phyloP scores from a whole-genome alignment of 2,113 vertebrate species.

The Eira barbara region DNA sequence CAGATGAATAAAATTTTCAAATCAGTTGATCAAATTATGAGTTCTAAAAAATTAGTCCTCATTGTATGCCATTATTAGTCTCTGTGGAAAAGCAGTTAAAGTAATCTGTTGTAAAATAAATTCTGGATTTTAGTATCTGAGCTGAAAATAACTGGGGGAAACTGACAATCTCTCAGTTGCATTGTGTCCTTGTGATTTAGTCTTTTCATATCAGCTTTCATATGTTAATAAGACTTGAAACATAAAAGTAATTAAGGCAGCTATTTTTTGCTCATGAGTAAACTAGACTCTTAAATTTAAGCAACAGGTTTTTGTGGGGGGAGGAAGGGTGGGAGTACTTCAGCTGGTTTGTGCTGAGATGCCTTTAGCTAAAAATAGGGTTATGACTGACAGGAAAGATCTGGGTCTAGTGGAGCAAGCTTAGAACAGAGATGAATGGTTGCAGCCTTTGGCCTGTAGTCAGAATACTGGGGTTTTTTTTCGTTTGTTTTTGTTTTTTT shows the following conservation, averaged over 20 bases:
- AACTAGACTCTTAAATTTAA: conserved; percentile 24
- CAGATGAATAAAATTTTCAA: conserved; percentile 29
- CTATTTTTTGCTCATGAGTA: conserved; percentile 62
- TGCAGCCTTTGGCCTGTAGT: neutral
- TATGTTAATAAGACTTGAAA: conserved; percentile 37
- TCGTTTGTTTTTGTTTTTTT: neutral
- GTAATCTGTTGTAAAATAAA: conserved; percentile 7
- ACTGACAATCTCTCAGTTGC: neutral
- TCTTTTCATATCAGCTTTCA: conserved; percentile 21
- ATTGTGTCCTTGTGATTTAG: conserved; percentile 28
- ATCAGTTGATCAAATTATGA: neutral
- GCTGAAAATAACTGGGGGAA: neutral
- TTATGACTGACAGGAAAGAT: conserved; percentile 21
- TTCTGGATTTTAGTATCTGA: neutral
- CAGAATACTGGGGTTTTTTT: neutral
- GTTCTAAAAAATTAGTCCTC: neutral
- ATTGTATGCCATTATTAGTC: neutral
- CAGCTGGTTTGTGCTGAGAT: neutral
- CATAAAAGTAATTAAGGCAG: neutral
- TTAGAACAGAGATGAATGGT: neutral
- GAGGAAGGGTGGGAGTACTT: neutral
- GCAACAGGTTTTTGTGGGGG: neutral
- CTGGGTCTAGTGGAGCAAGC: neutral
- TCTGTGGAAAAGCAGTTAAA: neutral
- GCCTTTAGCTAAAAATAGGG: conserved; percentile 63